Base-by-base conservation (phyloP, 1,140 invertebrate genomes). In the Holotrichia oblita region DNA sequence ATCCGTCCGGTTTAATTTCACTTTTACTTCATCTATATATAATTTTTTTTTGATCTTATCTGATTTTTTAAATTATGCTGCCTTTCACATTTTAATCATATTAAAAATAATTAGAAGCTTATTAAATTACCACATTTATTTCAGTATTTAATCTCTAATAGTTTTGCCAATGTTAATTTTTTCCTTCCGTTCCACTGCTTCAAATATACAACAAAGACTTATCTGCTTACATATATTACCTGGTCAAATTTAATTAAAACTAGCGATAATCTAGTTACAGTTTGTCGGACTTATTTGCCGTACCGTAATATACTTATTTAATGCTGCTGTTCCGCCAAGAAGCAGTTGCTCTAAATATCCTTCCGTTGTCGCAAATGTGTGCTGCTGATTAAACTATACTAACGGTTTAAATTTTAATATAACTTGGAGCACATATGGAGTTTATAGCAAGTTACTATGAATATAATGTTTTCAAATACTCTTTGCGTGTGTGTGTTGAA, bases 331-430 rank as follows among this genome's bases (percentile, higher is more conserved):
- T 69, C 22, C 61, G 61, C 61, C 17, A 55, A 55, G 48, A 55
- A 14, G 48, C 48, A 55, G n/a, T 69, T 34, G 61, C 27, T 69
- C 61, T 34, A 69, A 69, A 69, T 69, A 69, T 69, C 24, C 59
- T 64, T 64, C 61, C 61, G 61, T 20, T 7, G 17, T 69, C 61
- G 22, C 20, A 69, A 69, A 69, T 27, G 24, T 10, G 24, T 69
- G 22, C 12, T 69, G 20, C 4, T 17, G 22, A 27, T 69, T 69
- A 69, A 22, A 17, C 17, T 22, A 22, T 4, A 22, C 27, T 22
- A 69, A 22, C 61, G 61, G 22, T 69, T 69, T 69, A 12, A 20
- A 14, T 22, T 17, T 69, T 69, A 12, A 10, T 6, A 27, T 55
- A 6, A 6, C 17, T 17, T 17, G 6, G n/a, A 17, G n/a, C n/a